Conservation (phyloP, 2,797 vertebrate genomes). For the Spinibarbus caldwelli region DNA sequence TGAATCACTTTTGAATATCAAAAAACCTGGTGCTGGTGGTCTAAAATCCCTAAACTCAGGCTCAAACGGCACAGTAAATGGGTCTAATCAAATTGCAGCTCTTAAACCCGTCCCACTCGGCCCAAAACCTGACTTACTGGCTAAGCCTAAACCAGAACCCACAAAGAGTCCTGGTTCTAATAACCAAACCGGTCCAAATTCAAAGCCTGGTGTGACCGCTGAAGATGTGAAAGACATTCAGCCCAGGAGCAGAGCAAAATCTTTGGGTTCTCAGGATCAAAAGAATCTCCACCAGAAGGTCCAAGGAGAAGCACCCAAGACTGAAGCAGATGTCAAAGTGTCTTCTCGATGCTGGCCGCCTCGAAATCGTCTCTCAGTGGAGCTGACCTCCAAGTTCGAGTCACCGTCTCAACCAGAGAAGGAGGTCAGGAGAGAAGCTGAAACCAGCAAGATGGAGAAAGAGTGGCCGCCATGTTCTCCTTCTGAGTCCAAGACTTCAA, state of each 20-base stretch:
- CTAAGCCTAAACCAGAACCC: background rate
- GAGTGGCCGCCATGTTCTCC: constrained; percentile 16
- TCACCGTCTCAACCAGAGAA: constrained; percentile 62
- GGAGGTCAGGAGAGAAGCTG: constrained; percentile 24
- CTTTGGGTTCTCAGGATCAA: constrained; percentile 19
- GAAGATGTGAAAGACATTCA: background rate
- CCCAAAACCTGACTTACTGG: constrained; percentile 27
- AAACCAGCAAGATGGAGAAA: constrained; percentile 5
- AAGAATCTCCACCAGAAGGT: background rate
- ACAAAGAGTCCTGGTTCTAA: background rate
- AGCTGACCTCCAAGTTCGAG: constrained; percentile 87
- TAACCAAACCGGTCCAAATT: constrained; percentile 12
- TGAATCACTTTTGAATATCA: background rate
- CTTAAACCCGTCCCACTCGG: background rate
- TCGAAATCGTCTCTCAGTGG: constrained; percentile 82
- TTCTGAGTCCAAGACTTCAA: constrained; percentile 8
- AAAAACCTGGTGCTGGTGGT: background rate
- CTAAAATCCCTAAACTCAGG: background rate
- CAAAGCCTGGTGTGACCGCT: constrained; percentile 9
- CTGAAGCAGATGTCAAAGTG: background rate
- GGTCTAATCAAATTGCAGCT: constrained; percentile 52
- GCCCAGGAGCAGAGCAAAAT: constrained; percentile 27
- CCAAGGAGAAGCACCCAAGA: background rate
- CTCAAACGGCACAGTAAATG: constrained; percentile 24
- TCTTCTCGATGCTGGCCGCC: constrained; percentile 63